Percentiles rank a stretch among this genome's conserved stretches.
Conservation (phyloP, 2,113 vertebrate species). For the Sterrhoptilus dennistouni region DNA sequence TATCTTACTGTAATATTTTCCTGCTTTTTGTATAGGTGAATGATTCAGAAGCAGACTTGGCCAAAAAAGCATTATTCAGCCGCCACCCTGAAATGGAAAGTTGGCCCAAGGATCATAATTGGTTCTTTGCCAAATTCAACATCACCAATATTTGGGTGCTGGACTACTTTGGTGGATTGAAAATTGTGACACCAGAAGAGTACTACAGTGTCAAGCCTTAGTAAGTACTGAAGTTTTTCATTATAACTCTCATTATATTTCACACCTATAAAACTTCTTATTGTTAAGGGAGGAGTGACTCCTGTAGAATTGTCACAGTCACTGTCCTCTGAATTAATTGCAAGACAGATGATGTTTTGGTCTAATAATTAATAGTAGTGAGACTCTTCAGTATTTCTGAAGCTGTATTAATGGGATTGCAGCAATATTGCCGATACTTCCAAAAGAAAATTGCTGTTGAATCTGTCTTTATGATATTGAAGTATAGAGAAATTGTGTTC, state of each 20-base stretch:
- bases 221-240: slow-evolving; percentile 48
- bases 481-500: background rate
- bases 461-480: background rate
- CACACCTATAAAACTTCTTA: background rate
- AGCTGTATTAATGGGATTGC: background rate
- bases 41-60: slow-evolving; percentile 78
- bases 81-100: slow-evolving; percentile 91
- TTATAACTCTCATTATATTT: background rate
- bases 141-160: slow-evolving; percentile 93
- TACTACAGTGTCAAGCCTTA: slow-evolving; percentile 83
- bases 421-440: background rate
- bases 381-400: background rate
- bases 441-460: background rate
- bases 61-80: slow-evolving; percentile 83
- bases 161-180: slow-evolving; percentile 94
- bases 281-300: background rate
- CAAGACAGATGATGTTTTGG: background rate
- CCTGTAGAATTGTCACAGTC: background rate
- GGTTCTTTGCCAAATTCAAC: slow-evolving; percentile 95
- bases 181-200: slow-evolving; percentile 86
- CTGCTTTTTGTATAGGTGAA: slow-evolving; percentile 77
- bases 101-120: slow-evolving; percentile 89
- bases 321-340: background rate
- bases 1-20: background rate
- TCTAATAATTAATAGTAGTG: background rate